phyloP scores from a whole-genome alignment of 2,113 vertebrate genomes.

The human (Homo sapiens) region DNA sequence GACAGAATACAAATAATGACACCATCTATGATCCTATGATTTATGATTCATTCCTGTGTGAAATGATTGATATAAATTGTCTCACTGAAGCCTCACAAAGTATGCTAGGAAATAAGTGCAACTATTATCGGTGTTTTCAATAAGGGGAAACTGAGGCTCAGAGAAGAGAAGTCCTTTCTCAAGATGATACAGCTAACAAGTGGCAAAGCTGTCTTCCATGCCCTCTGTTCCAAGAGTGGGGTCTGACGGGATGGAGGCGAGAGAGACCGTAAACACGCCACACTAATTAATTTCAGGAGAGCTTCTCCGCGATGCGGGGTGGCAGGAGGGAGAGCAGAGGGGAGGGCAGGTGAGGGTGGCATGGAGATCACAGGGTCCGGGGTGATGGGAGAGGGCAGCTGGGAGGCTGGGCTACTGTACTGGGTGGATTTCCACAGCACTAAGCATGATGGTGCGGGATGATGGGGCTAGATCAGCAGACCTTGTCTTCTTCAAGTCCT shows the following conservation, averaged over 20 bases:
- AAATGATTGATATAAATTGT: rapidly evolving
- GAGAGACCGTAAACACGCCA: background rate
- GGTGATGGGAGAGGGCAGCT: too few relatives aligned
- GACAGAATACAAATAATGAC: background rate
- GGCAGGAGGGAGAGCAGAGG: background rate
- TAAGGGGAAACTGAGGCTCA: background rate
- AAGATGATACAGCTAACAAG: background rate
- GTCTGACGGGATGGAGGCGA: background rate
- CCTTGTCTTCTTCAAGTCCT: background rate
- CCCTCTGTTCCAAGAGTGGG: background rate
- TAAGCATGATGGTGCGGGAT: too few relatives aligned
- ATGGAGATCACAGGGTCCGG: background rate
- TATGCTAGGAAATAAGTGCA: background rate
- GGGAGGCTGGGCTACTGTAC: background rate
- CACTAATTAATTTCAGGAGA: too few relatives aligned
- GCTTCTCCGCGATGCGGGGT: rapidly evolving
- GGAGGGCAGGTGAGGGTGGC: background rate
- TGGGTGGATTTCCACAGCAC: background rate
- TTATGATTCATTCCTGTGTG: background rate
- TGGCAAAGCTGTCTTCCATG: background rate
- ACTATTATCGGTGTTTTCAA: background rate
- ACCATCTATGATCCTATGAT: background rate
- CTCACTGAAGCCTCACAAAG: background rate
- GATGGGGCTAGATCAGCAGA: background rate
- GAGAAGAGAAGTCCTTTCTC: background rate